Conservation (phyloP, 2,113 vertebrate genomes). For the Sebastes schlegelii region DNA sequence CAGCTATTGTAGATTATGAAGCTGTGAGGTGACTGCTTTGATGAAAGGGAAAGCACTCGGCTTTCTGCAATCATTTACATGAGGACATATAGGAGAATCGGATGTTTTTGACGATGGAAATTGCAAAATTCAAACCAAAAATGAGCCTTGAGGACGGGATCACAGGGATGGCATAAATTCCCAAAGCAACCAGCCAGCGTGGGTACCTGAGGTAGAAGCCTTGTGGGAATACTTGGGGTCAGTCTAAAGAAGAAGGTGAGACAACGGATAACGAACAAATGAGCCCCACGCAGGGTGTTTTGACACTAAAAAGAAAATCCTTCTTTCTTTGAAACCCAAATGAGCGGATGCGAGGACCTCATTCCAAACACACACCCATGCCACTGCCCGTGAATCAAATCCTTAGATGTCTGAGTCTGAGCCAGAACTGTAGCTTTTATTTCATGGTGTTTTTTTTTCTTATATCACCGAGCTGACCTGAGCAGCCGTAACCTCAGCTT, state of each 20-base stretch:
- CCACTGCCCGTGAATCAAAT: constrained; percentile 55
- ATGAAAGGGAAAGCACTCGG: constrained; percentile 30
- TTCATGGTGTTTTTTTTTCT: neutral
- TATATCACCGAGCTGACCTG: constrained; percentile 13
- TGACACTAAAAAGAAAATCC: constrained; percentile 68
- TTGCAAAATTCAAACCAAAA: constrained; percentile 44
- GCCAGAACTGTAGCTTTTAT: constrained; percentile 33
- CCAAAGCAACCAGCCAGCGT: constrained; percentile 44
- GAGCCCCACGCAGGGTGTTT: constrained; percentile 40
- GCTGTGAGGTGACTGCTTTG: constrained; percentile 20
- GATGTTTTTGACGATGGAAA: constrained; percentile 36
- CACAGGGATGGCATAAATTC: constrained; percentile 57
- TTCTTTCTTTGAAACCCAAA: constrained; percentile 77
- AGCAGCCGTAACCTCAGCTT: constrained; percentile 52
- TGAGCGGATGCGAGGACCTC: constrained; percentile 59
- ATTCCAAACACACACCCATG: constrained; percentile 35
- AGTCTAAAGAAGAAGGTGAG: constrained; percentile 43
- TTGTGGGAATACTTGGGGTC: constrained; percentile 71
- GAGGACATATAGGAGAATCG: constrained; percentile 14
- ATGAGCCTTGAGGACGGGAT: constrained; percentile 37
- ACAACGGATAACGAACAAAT: constrained; percentile 59
- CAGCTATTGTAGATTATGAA: constrained; percentile 29
- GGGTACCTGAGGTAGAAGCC: constrained; percentile 42
- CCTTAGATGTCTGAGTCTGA: constrained; percentile 46
- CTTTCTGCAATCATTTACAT: constrained; percentile 39